Conservation (phyloP, 1,140 invertebrate genomes). For the Eurosta solidaginis region DNA sequence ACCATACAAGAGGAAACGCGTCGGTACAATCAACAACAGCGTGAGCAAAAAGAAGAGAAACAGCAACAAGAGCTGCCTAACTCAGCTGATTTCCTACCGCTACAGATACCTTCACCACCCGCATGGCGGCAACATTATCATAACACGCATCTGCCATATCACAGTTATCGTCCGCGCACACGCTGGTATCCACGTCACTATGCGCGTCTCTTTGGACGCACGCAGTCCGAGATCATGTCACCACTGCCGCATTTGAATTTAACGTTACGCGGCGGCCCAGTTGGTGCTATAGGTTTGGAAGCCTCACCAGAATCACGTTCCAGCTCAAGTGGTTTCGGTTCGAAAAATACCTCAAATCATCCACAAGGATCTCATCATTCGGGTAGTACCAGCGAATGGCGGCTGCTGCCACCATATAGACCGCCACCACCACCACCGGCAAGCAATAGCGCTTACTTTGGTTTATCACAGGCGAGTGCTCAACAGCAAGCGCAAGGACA, state of each 20-base stretch:
- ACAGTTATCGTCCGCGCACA: slow-evolving; percentile 61
- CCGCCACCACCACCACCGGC: slow-evolving; percentile 67
- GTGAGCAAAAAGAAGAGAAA: slow-evolving; percentile 34
- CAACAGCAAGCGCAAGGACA: slow-evolving; percentile 45
- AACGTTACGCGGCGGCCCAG: slow-evolving; percentile 41
- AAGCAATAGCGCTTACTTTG: slow-evolving; percentile 36
- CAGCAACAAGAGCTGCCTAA: slow-evolving; percentile 38
- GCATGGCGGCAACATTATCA: slow-evolving; percentile 58
- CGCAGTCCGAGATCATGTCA: slow-evolving; percentile 69
- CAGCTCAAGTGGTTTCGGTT: slow-evolving; percentile 86
- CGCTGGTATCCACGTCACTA: slow-evolving; percentile 66
- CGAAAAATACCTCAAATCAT: slow-evolving; percentile 88
- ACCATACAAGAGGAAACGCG: slow-evolving; percentile 74
- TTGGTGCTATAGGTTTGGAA: slow-evolving; percentile 61
- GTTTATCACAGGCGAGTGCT: slow-evolving; percentile 41
- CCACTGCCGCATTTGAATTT: slow-evolving; percentile 62
- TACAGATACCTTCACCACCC: slow-evolving; percentile 64
- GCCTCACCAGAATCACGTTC: slow-evolving; percentile 85
- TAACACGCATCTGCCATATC: slow-evolving; percentile 46
- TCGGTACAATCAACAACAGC: slow-evolving; percentile 45
- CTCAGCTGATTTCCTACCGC: slow-evolving; percentile 64
- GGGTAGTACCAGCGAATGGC: slow-evolving; percentile 75
- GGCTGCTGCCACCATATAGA: slow-evolving; percentile 74
- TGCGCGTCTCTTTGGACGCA: slow-evolving; percentile 66
- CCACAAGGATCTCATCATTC: slow-evolving; percentile 72